phyloP scores from a whole-genome alignment of 2,113 vertebrate genomes.

The Oxyruncus cristatus region DNA sequence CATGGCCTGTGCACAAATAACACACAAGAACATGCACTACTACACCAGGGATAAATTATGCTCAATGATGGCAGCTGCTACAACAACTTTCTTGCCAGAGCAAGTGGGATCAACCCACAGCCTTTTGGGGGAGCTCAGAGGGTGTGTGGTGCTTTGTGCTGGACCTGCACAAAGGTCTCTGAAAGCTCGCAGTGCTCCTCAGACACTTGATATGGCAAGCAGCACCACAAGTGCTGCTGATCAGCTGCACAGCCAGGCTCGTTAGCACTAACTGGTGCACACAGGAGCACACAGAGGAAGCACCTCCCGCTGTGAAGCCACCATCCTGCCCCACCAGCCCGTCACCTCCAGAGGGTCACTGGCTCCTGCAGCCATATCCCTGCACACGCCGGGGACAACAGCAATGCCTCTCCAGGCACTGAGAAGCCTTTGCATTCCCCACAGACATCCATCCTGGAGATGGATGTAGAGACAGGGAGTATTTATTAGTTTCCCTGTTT shows the following conservation, averaged over 20 bases:
- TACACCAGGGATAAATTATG: not conserved
- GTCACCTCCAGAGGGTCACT: not conserved
- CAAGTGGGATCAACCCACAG: fast-evolving
- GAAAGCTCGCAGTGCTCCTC: not conserved
- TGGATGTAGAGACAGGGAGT: not conserved
- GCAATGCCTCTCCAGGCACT: not conserved
- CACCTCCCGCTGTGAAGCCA: not conserved
- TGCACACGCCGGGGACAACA: not conserved
- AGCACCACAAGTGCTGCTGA: not conserved
- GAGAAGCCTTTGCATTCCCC: not conserved
- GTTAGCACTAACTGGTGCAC: not conserved
- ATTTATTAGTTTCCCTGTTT: not conserved
- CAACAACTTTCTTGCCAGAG: not conserved
- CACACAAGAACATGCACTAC: fast-evolving
- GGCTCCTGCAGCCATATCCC: not conserved
- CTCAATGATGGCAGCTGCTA: fast-evolving
- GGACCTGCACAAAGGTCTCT: not conserved
- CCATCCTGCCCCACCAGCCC: not conserved
- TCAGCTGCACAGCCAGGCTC: not conserved
- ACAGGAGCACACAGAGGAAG: not conserved
- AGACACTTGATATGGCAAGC: fast-evolving
- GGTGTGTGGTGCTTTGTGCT: fast-evolving
- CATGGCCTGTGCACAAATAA: not conserved
- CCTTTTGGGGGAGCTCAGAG: not conserved
- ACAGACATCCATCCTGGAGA: not conserved